phyloP scores from a whole-genome alignment of 2,797 vertebrate genomes.

The Muscicapa comitata region DNA sequence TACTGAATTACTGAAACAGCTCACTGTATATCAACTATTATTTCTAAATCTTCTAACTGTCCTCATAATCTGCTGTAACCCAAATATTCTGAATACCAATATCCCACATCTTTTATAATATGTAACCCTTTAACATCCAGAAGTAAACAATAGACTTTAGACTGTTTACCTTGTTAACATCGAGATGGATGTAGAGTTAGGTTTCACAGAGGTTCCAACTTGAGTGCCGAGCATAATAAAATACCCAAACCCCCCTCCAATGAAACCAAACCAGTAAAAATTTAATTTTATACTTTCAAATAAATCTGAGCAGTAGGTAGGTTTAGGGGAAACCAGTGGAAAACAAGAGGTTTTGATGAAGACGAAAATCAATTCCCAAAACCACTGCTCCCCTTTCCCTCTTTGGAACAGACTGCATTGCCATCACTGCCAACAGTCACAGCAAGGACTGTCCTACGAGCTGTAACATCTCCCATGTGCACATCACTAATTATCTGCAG shows the following conservation, averaged over 20 bases:
- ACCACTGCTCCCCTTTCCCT: background rate
- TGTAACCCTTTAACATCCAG: background rate
- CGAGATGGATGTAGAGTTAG: background rate
- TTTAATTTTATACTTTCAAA: background rate
- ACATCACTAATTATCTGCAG: slow-evolving; percentile 47
- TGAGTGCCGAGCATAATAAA: background rate
- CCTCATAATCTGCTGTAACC: background rate
- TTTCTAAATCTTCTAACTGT: background rate
- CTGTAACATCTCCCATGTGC: slow-evolving; percentile 27
- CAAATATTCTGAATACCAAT: background rate
- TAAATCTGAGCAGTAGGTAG: background rate
- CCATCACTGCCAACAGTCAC: background rate
- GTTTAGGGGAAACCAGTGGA: background rate
- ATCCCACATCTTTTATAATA: background rate
- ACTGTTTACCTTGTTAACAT: background rate
- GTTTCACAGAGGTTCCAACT: background rate
- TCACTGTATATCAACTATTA: background rate
- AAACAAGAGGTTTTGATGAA: background rate
- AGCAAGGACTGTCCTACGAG: background rate
- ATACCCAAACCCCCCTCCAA: background rate
- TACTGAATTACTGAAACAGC: background rate
- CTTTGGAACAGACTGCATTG: background rate
- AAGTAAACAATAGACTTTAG: background rate
- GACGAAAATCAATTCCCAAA: background rate
- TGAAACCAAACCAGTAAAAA: background rate